A percentile compares a stretch with the other conserved stretches of the same genome.
These are phyloP conservation scores for Dromococcyx pavoninus DNA, from an alignment of 2,797 vertebrate genomes.

Conservation along the genomic window DNA sequence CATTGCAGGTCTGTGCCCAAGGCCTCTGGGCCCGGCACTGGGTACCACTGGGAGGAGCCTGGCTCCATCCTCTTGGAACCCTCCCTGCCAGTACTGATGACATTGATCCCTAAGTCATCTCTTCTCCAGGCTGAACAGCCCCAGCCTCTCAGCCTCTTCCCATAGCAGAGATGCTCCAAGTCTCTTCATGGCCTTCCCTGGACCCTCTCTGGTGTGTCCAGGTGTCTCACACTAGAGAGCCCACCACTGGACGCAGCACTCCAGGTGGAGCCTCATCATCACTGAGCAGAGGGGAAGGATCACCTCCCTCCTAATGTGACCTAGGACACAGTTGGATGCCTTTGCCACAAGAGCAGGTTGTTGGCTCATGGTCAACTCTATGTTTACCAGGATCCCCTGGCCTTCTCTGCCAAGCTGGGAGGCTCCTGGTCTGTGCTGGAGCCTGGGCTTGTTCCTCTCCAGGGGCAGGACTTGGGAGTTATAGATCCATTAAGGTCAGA, in stretches of 20 bases:
- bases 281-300: neutral
- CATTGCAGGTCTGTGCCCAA: neutral
- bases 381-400: neutral
- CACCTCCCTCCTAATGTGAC: neutral
- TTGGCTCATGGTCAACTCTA: neutral
- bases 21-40: neutral
- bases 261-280: neutral
- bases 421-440: neutral
- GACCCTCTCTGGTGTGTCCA: neutral
- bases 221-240: neutral
- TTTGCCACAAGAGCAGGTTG: too few relatives aligned
- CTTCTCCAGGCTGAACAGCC: neutral
- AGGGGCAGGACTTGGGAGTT: too few relatives aligned
- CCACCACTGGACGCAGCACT: neutral
- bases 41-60: neutral
- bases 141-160: too few relatives aligned
- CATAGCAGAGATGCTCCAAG: too few relatives aligned
- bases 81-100: neutral
- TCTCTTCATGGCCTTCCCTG: neutral
- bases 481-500: too few relatives aligned
- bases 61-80: neutral
- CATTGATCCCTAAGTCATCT: too few relatives aligned
- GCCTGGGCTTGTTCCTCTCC: neutral
- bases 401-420: too few relatives aligned
- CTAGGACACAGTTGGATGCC: too few relatives aligned